Percentiles rank a stretch among this genome's conserved stretches.
Evolutionary conservation across 2,888 invertebrate species (phyloP).

Genomic region (Mimas tiliae): DNA sequence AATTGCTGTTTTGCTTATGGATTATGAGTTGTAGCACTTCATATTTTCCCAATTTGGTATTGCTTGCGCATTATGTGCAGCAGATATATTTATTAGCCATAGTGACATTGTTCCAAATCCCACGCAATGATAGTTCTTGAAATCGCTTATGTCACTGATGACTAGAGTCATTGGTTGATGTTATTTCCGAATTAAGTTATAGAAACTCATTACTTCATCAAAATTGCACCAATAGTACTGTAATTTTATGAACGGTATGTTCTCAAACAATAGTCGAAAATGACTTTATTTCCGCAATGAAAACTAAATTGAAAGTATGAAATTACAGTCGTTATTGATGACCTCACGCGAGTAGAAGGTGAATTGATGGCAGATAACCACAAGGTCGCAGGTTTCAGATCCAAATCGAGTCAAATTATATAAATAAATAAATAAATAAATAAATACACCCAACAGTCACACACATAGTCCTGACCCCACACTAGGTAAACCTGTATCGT

Average conservation of each 20-base stretch:
- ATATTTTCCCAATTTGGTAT: background rate
- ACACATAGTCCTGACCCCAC: too few relatives aligned
- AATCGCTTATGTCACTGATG: background rate
- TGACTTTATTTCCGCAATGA: background rate
- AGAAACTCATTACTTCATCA: background rate
- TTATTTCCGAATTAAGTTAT: background rate
- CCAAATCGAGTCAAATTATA: background rate
- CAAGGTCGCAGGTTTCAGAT: background rate
- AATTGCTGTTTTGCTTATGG: conserved; percentile 4
- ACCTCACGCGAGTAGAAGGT: background rate
- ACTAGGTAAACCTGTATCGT: too few relatives aligned
- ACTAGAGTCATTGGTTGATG: background rate
- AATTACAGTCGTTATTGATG: background rate
- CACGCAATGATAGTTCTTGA: background rate
- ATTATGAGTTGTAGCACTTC: background rate
- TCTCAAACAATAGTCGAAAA: background rate
- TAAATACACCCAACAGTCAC: too few relatives aligned
- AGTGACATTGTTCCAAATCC: background rate
- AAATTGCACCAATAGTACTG: background rate
- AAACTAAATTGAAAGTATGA: background rate
- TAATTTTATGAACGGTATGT: background rate
- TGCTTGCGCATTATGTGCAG: background rate
- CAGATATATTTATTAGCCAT: conserved; percentile 7
- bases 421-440: too few relatives aligned
- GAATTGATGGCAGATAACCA: background rate